Evolutionary conservation across 2,113 vertebrate species (phyloP), one percentile per base, ranked within the genome.

Genomic region (Morone saxatilis): DNA sequence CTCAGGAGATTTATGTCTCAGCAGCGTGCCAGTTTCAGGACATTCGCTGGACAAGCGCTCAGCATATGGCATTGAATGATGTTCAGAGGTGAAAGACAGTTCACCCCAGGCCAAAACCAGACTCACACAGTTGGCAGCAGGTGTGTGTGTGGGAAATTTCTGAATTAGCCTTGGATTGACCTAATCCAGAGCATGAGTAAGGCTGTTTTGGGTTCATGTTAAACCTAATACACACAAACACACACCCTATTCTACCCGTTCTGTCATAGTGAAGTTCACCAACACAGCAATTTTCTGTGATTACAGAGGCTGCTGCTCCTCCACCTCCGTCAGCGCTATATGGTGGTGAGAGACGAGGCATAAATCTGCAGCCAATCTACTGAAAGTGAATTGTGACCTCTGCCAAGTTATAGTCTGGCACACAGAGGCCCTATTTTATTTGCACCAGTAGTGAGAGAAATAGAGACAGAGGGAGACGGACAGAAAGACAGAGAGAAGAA

Each of bases 291-390:
- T 92, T 92, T 91, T 87, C 72, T 83, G 86, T 86, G 88, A 94
- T 93, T 88, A 86, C 89, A 6, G 53, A 79, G 72, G 13, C 82
- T 79, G 76, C 84, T 38, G 77, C 90, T 86, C 83, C 50, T 76
- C 72, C 71, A 76, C 88, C 87, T 87, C 86, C 12, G 80, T 93
- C 92, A 91, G 93, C 91, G 83, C 80, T 90, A 78, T 85, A 67
- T 56, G 56, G 45, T 66, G 70, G 79, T 6, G 75, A 89, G 74
- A 72, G 86, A 85, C 67, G 5, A 80, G 72, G 67, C 45, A 91
- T 93, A 90, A 91, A 94, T 91, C 93, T 87, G 65, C 71, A 91
- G 78, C 71, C 94, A 90, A 89, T 94, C 87, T 60, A 67, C 81
- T 84, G 71, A 84, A 86, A 91, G 91, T 89, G 91, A 93, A 91